These are phyloP conservation scores for Acanthococcus lagerstroemiae DNA, from an alignment of 2,888 invertebrate species.

Conservation along the genomic window DNA sequence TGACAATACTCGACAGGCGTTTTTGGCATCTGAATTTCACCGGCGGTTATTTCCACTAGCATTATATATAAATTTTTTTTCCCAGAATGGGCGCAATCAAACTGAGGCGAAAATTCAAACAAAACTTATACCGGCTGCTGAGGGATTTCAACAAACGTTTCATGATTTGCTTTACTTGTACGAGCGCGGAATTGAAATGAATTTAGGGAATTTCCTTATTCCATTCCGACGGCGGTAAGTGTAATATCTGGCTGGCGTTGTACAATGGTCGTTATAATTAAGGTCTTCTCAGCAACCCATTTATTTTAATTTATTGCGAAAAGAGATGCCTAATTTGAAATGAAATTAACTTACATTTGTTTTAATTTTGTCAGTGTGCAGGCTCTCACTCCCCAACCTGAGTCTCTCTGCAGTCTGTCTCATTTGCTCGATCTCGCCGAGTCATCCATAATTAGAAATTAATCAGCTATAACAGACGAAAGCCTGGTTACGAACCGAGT, in stretches of 20 bases:
- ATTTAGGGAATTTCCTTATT: slow-evolving; percentile 21
- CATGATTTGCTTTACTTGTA: slow-evolving; percentile 27
- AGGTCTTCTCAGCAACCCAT: slow-evolving; percentile 26
- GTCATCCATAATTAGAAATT: no score
- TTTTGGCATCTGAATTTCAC: no score
- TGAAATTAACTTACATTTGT: slow-evolving; percentile 29
- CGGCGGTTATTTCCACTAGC: no score
- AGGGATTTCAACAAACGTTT: slow-evolving; percentile 29
- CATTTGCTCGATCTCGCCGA: no score
- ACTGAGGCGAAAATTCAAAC: slow-evolving; percentile 28
- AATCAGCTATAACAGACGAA: no score
- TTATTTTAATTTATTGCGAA: slow-evolving; percentile 28
- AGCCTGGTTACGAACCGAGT: no score
- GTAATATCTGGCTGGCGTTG: slow-evolving; percentile 23
- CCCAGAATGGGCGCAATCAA: slow-evolving; percentile 26
- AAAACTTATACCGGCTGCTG: slow-evolving; percentile 23
- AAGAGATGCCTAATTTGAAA: slow-evolving; percentile 29
- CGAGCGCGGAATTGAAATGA: slow-evolving; percentile 27
- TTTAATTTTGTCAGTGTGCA: slow-evolving; percentile 15
- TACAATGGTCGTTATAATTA: slow-evolving; percentile 30
- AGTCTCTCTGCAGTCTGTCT: no score
- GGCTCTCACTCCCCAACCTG: no score
- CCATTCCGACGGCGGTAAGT: slow-evolving; percentile 17
- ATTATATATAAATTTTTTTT: no score
- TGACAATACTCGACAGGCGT: no score